Conservation (phyloP, 1,140 invertebrate genomes). For the Neodiprion pinetum region DNA sequence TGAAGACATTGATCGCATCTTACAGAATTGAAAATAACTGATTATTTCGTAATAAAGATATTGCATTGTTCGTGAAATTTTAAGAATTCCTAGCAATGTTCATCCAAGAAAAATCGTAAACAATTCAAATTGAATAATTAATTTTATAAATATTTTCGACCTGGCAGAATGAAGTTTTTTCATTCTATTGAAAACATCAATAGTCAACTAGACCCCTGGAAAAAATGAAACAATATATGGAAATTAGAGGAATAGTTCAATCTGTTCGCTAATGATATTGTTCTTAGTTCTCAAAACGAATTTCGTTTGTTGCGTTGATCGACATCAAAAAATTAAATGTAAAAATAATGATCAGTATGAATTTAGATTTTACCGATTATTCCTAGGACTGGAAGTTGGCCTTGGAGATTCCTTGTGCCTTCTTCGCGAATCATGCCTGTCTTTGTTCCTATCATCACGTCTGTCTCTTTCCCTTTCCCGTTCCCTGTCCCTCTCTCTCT, state of each 20-base stretch:
- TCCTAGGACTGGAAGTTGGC: constrained; percentile 43
- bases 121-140: constrained; percentile 16
- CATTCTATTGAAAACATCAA: constrained; percentile 19
- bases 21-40: too few species aligned
- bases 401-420: constrained; percentile 44
- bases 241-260: too few species aligned
- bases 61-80: too few species aligned
- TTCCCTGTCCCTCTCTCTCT: constrained; percentile 33
- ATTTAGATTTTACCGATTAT: constrained; percentile 36
- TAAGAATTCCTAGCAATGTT: neutral
- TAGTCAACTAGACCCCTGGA: constrained; percentile 38
- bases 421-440: constrained; percentile 49
- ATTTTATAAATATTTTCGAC: constrained; percentile 13
- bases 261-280: too few species aligned
- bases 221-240: constrained; percentile 11
- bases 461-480: constrained; percentile 23
- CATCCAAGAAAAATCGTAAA: constrained; percentile 7
- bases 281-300: neutral
- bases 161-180: constrained; percentile 13
- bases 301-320: neutral
- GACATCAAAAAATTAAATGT: neutral
- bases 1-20: neutral
- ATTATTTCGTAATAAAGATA: too few species aligned
- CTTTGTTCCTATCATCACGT: constrained; percentile 42
- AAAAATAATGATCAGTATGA: constrained; percentile 8